phyloP scores from a whole-genome alignment of 2,113 vertebrate genomes.

The Thryonomys swinderianus region DNA sequence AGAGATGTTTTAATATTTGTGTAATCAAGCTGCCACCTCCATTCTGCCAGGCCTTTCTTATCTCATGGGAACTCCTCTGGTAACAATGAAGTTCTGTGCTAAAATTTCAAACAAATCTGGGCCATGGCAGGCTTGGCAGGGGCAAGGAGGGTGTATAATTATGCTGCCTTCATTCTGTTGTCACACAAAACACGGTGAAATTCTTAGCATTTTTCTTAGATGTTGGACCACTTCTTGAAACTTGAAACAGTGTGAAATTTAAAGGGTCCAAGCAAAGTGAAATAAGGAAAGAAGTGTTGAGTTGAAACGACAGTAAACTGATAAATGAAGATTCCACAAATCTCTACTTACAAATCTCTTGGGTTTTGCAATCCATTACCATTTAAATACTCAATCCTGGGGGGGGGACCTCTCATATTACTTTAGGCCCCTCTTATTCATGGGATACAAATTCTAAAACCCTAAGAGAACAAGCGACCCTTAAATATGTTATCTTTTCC shows the following conservation, averaged over 20 bases:
- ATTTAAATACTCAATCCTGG: not conserved
- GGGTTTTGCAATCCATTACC: not conserved
- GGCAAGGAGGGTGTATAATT: slow-evolving; percentile 63
- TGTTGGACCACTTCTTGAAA: slow-evolving; percentile 64
- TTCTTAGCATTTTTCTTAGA: slow-evolving; percentile 77
- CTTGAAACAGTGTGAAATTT: slow-evolving; percentile 59
- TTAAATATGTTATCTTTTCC: not conserved
- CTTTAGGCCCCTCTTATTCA: not conserved
- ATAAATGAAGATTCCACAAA: slow-evolving; percentile 55
- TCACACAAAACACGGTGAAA: slow-evolving; percentile 72
- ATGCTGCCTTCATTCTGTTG: slow-evolving; percentile 63
- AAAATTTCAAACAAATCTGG: slow-evolving; percentile 78
- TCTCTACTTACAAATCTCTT: slow-evolving; percentile 5
- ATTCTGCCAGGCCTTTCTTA: slow-evolving; percentile 66
- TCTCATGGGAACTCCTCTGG: slow-evolving; percentile 69
- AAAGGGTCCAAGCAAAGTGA: slow-evolving; percentile 39
- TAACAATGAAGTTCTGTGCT: slow-evolving; percentile 75
- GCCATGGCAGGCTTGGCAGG: slow-evolving; percentile 55
- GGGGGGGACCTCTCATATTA: not conserved
- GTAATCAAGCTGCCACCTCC: slow-evolving; percentile 62
- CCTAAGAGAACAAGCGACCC: not conserved
- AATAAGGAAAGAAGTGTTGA: slow-evolving; percentile 42
- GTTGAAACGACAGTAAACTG: slow-evolving; percentile 52
- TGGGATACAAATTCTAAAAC: not conserved
- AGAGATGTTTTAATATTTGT: slow-evolving; percentile 68